Percentiles rank a stretch among this genome's conserved stretches.
phyloP scores from a whole-genome alignment of 2,113 vertebrate species.

The Cyanistes caeruleus region DNA sequence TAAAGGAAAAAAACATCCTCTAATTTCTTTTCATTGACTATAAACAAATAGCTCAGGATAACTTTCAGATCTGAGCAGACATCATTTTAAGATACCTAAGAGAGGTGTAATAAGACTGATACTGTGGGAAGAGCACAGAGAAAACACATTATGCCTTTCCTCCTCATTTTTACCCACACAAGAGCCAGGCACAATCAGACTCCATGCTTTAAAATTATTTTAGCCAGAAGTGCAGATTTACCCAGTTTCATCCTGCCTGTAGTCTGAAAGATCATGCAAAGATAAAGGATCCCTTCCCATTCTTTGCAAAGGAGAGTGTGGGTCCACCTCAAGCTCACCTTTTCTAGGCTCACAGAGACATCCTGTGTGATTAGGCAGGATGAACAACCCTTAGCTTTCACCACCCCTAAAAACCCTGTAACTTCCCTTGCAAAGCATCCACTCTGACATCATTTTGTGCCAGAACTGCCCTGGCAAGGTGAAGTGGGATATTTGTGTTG shows the following conservation, averaged over 20 bases:
- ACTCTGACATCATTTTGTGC: not conserved
- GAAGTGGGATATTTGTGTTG: not conserved
- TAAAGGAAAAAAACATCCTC: not conserved
- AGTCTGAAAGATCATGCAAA: not conserved
- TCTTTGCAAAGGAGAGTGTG: not conserved
- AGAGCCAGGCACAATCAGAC: not conserved
- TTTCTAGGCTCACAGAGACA: not conserved
- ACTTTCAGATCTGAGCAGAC: not conserved
- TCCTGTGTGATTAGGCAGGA: not conserved
- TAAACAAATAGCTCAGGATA: not conserved
- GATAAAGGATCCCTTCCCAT: not conserved
- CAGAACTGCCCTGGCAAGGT: not conserved
- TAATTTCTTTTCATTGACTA: not conserved
- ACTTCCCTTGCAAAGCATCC: not conserved
- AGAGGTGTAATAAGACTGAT: not conserved
- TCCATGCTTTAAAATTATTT: not conserved
- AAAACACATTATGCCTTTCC: not conserved
- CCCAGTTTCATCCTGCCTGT: not conserved
- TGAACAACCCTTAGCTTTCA: not conserved
- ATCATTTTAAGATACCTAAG: not conserved
- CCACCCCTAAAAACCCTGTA: not conserved
- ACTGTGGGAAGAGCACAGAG: not conserved
- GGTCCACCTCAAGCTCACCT: not conserved
- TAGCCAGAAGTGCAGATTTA: not conserved
- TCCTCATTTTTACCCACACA: constrained; percentile 1